These are phyloP conservation scores for Microcebus lehilahytsara DNA, from an alignment of 2,113 vertebrate species.

Conservation along the genomic window DNA sequence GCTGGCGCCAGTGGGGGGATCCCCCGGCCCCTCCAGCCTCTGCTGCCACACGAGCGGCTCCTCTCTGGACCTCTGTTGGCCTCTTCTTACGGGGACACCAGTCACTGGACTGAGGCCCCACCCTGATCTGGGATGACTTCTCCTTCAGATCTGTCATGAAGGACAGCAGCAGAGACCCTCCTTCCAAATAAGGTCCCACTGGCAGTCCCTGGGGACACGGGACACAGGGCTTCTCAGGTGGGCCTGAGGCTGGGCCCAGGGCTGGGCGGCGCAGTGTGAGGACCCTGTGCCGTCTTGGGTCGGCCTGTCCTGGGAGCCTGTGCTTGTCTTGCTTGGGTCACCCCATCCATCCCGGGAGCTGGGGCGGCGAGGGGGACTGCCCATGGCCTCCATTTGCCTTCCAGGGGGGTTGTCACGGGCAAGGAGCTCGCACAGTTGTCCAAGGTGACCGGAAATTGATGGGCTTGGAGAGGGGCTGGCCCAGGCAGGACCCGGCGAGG, in stretches of 20 bases:
- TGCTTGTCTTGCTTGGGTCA: background rate
- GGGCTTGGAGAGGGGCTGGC: too few species aligned
- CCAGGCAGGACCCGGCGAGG: too few species aligned
- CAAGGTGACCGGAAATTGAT: too few species aligned
- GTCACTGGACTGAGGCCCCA: background rate
- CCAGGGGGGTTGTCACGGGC: too few species aligned
- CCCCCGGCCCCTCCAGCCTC: too few species aligned
- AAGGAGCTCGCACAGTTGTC: too few species aligned
- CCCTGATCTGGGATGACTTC: background rate
- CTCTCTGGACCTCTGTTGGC: background rate
- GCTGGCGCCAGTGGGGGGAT: too few species aligned
- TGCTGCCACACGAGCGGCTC: too few species aligned
- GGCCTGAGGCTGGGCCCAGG: background rate
- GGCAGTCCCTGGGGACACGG: background rate
- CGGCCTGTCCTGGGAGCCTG: rapidly evolving
- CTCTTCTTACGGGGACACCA: background rate
- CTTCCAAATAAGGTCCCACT: too few species aligned
- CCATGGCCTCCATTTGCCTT: too few species aligned
- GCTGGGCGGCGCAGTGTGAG: background rate
- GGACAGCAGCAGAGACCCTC: background rate
- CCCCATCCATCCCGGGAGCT: background rate
- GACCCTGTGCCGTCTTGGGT: background rate
- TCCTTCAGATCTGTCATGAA: background rate
- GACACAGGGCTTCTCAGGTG: background rate
- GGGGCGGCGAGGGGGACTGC: too few species aligned